Base-by-base conservation (phyloP, 1,140 invertebrate genomes). In the Eurosta solidaginis region DNA sequence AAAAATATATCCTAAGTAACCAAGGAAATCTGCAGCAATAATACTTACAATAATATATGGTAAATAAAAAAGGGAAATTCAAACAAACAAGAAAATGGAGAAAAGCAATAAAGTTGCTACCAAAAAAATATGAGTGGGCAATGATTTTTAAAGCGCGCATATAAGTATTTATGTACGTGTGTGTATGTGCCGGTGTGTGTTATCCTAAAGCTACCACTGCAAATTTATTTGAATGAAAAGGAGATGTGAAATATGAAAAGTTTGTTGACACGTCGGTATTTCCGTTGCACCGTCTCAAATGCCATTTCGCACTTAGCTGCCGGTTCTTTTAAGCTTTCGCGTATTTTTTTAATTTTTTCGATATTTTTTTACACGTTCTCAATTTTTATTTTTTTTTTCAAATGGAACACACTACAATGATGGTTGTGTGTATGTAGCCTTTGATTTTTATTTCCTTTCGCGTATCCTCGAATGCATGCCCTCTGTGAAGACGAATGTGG, bases 221-320 rank as follows among this genome's bases (percentile, higher is more conserved):
- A 14, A 17, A 47, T 9, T 6, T 59, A 29, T 2, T 59, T 25
- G 27, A 59, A 59, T 33, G 33, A 36, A 68, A 68, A n/a, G 59
- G 59, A 42, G 22, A 68, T 68, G 27, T 68, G 33, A 68, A 68
- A 68, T 68, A 68, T 68, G 33, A 68, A 33, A 68, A 68, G 59
- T 68, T 68, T 68, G 59, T 68, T 68, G 59, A 68, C 59, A 68
- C 59, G 59, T 68, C 59, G 59, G 33, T 36, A 68, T 68, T 68
- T 68, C 59, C 59, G 33, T 63, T 63, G 29, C 59, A 36, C 59
- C 59, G 29, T 20, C 59, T 20, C 59, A 20, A 40, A 36, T 22
- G 49, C 22, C 59, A 10, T 42, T 68, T 20, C 40, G 33, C 59
- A 68, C 59, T 10, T 29, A 29, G 27, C 59, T 36, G 33, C 59